Evolutionary conservation across 2,797 vertebrate species (phyloP).

Genomic region (Nannoperca australis): DNA sequence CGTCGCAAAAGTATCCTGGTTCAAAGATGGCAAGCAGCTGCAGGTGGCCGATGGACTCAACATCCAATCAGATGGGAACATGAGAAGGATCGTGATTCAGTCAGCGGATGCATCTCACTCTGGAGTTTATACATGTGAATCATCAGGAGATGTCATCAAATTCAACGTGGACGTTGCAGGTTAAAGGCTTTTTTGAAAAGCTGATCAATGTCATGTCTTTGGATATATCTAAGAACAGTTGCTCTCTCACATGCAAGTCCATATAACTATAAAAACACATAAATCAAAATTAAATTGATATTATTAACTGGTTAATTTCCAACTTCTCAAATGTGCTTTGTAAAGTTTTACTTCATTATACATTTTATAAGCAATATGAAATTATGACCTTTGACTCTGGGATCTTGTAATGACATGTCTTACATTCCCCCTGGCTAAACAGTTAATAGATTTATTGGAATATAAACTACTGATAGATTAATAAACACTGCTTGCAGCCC

Average conservation of each 20-base stretch:
- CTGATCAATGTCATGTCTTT: background rate
- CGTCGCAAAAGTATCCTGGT: conserved; percentile 78
- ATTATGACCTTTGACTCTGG: background rate
- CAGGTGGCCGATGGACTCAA: conserved; percentile 67
- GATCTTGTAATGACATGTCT: background rate
- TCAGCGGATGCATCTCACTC: conserved; percentile 78
- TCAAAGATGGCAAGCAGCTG: conserved; percentile 82
- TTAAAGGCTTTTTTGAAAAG: conserved; percentile 26
- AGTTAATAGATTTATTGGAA: background rate
- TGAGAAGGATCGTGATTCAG: conserved; percentile 85
- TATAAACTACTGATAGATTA: background rate
- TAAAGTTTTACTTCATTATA: background rate
- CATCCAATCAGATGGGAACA: conserved; percentile 84
- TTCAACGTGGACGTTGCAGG: conserved; percentile 84
- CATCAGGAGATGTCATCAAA: conserved; percentile 70
- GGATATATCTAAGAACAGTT: background rate
- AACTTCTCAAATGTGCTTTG: background rate
- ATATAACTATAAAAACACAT: background rate
- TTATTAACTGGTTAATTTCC: background rate
- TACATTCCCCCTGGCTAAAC: background rate
- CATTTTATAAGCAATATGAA: background rate
- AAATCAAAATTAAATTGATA: too few species aligned
- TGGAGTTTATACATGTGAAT: conserved; percentile 83
- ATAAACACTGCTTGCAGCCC: background rate
- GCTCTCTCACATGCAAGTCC: background rate